phyloP scores from a whole-genome alignment of 2,113 vertebrate species.

The Ursus arctos region DNA sequence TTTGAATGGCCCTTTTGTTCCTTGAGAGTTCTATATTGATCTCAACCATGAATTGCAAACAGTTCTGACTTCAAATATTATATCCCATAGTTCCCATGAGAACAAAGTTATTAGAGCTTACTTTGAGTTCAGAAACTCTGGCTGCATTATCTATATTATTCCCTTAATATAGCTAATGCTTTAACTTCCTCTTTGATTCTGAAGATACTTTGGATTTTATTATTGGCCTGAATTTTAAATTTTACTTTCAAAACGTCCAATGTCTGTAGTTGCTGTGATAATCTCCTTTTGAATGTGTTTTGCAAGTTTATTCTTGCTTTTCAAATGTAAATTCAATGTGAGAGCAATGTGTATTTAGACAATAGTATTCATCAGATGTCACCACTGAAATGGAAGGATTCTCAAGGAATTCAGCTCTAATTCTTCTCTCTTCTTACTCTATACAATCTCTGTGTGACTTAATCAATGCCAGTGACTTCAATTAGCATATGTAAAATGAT shows the following conservation, averaged over 20 bases:
- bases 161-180: slow-evolving; percentile 44
- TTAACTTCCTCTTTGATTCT: slow-evolving; percentile 50
- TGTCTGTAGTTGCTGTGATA: slow-evolving; percentile 57
- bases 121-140: slow-evolving; percentile 28
- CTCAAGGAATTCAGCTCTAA: slow-evolving; percentile 14
- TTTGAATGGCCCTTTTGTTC: neutral
- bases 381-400: slow-evolving; percentile 51
- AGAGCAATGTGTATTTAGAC: slow-evolving; percentile 58
- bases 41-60: neutral
- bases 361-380: slow-evolving; percentile 53
- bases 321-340: slow-evolving; percentile 72
- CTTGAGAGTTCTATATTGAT: slow-evolving; percentile 12
- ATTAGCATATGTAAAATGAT: slow-evolving; percentile 43
- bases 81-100: neutral
- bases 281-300: slow-evolving; percentile 63
- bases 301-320: slow-evolving; percentile 68
- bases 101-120: slow-evolving; percentile 23
- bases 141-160: slow-evolving; percentile 5
- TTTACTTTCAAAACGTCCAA: slow-evolving; percentile 62
- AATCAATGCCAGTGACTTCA: slow-evolving; percentile 7
- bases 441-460: slow-evolving; percentile 53
- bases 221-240: slow-evolving; percentile 37
- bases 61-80: slow-evolving; percentile 25
- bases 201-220: slow-evolving; percentile 53
- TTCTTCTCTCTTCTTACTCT: slow-evolving; percentile 16